Conservation (phyloP, 2,797 vertebrate genomes). For the Phalloptychus januarius region DNA sequence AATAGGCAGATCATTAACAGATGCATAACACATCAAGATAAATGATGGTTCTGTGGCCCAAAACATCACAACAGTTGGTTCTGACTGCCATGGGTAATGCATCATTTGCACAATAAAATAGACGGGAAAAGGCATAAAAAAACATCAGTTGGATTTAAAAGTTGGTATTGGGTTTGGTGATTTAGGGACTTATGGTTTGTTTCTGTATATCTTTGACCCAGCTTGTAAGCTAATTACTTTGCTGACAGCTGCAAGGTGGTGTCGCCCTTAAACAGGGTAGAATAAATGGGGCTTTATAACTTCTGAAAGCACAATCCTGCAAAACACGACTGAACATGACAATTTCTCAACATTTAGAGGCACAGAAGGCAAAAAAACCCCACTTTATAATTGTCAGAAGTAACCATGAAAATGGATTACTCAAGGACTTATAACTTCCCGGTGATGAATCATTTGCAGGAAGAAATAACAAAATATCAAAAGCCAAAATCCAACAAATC, state of each 20-base stretch:
- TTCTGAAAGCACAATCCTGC: conserved; percentile 5
- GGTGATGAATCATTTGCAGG: conserved; percentile 17
- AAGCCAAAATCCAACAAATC: background rate
- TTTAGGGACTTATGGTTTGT: background rate
- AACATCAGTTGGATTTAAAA: background rate
- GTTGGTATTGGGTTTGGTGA: background rate
- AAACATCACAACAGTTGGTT: background rate
- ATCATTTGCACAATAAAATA: background rate
- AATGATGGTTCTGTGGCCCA: conserved; percentile 14
- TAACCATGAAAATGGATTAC: conserved; percentile 32
- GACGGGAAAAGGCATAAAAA: background rate
- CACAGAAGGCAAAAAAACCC: background rate
- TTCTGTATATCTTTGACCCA: background rate
- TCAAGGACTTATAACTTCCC: conserved; percentile 12
- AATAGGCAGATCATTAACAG: conserved; percentile 19
- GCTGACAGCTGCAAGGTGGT: conserved; percentile 1
- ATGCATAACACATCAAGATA: conserved; percentile 18
- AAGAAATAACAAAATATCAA: conserved; percentile 17
- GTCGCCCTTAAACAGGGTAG: background rate
- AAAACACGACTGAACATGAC: background rate
- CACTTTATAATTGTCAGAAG: conserved; percentile 8
- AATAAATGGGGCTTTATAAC: conserved; percentile 5
- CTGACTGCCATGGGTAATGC: background rate
- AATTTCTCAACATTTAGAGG: conserved; percentile 9
- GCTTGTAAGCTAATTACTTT: background rate